Conservation (phyloP, 2,113 vertebrate species). For the Lichenostomus cassidix region DNA sequence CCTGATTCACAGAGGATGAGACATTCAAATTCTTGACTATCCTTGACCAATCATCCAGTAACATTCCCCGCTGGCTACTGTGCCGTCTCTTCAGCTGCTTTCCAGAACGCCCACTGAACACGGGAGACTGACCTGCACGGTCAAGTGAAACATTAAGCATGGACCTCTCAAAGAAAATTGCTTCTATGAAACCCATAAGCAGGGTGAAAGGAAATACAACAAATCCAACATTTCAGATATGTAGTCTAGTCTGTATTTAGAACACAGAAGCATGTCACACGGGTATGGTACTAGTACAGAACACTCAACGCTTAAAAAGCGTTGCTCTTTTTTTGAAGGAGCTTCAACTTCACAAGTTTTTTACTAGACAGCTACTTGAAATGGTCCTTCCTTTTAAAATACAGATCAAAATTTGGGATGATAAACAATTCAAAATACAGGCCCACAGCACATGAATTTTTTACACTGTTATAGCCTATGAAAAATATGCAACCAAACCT, state of each 20-base stretch:
- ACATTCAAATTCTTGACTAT: slow-evolving; percentile 93
- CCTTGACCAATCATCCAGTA: slow-evolving; percentile 95
- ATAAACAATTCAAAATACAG: neutral
- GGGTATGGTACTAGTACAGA: rapidly evolving
- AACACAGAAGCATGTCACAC: neutral
- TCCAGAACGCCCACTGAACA: slow-evolving; percentile 93
- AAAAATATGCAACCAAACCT: neutral
- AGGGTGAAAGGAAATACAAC: neutral
- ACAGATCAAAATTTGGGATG: neutral
- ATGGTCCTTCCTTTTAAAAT: neutral
- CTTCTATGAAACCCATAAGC: neutral
- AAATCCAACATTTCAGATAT: neutral
- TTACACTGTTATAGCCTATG: neutral
- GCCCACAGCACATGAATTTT: rapidly evolving
- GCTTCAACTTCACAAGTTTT: neutral
- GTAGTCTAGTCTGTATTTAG: neutral
- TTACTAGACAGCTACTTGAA: neutral
- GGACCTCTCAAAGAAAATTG: neutral
- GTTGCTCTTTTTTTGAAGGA: neutral
- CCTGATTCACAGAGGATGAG: slow-evolving; percentile 93
- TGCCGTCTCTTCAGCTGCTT: slow-evolving; percentile 93
- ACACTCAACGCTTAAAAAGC: rapidly evolving
- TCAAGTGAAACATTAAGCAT: neutral
- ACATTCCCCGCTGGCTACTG: slow-evolving; percentile 88
- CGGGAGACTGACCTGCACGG: slow-evolving; percentile 83